Evolutionary conservation across 1,140 invertebrate species (phyloP).

Genomic region (Drosophila asahinai): DNA sequence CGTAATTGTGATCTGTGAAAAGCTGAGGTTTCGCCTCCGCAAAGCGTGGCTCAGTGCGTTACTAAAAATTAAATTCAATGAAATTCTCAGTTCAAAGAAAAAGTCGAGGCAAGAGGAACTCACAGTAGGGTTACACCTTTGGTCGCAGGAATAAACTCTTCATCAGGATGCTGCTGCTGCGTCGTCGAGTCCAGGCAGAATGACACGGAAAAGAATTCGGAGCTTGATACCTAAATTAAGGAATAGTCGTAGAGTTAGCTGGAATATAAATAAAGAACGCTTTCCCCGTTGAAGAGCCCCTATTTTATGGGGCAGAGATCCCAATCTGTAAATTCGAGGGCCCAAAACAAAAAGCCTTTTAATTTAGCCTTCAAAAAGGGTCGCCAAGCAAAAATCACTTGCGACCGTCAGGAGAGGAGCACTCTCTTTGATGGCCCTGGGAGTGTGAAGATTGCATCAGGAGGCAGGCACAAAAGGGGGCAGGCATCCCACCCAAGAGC

Average conservation of each 20-base stretch:
- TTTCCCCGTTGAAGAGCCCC: not conserved
- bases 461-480: not conserved
- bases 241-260: not conserved
- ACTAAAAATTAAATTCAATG: constrained; percentile 70
- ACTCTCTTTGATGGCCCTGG: constrained; percentile 32
- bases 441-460: constrained; percentile 45
- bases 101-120: constrained; percentile 76
- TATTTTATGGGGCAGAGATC: constrained; percentile 1
- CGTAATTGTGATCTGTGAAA: constrained; percentile 78
- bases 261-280: not conserved
- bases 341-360: constrained; percentile 10
- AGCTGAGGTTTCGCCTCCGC: constrained; percentile 74
- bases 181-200: constrained; percentile 87
- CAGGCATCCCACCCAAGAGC: not conserved
- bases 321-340: constrained; percentile 31
- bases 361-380: constrained; percentile 27
- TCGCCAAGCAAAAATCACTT: constrained; percentile 31
- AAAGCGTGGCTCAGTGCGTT: constrained; percentile 85
- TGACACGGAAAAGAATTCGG: constrained; percentile 91
- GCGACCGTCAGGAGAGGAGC: constrained; percentile 15
- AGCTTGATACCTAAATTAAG: constrained; percentile 88
- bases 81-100: not conserved
- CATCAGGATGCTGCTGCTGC: constrained; percentile 71
- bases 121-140: constrained; percentile 90
- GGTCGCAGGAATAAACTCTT: constrained; percentile 89